Percentiles rank a stretch among this genome's conserved stretches.
Conservation (phyloP, 2,888 invertebrate genomes). For the Pseudococcus longispinus region DNA sequence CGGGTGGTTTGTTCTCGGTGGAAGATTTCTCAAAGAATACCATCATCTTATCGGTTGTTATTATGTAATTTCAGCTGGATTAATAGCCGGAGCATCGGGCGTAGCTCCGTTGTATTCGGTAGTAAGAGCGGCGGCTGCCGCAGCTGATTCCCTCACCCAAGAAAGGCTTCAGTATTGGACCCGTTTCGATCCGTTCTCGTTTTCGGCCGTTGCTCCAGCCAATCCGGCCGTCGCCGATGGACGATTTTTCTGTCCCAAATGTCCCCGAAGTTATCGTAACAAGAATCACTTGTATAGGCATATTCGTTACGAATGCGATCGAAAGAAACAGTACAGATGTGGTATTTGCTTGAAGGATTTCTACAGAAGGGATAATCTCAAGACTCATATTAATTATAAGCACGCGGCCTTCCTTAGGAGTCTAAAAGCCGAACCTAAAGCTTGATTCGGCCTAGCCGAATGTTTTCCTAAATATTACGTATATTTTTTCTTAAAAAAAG, state of each 20-base stretch:
- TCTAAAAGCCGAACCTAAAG: constrained; percentile 50
- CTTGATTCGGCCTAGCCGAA: background rate
- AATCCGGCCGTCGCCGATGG: constrained; percentile 48
- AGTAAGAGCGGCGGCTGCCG: constrained; percentile 50
- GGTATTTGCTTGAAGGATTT: constrained; percentile 63
- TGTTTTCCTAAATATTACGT: background rate
- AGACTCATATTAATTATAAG: constrained; percentile 59
- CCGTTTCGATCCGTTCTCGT: constrained; percentile 54
- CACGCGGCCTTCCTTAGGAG: constrained; percentile 56
- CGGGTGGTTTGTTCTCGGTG: background rate
- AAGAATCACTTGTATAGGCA: constrained; percentile 60
- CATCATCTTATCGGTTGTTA: background rate
- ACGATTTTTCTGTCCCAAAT: constrained; percentile 59
- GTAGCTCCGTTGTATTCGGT: constrained; percentile 52
- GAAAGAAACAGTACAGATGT: constrained; percentile 63
- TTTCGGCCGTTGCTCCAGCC: constrained; percentile 44
- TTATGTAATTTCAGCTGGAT: constrained; percentile 33
- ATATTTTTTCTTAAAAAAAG: background rate
- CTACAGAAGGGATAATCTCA: constrained; percentile 59
- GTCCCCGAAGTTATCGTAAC: constrained; percentile 59
- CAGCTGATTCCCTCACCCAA: constrained; percentile 57
- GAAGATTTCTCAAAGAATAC: background rate
- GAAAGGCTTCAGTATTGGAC: constrained; percentile 58
- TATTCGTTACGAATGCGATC: constrained; percentile 63
- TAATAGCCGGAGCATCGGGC: constrained; percentile 51